Evolutionary conservation across 1,140 invertebrate genomes (phyloP), one percentile per base, ranked within the genome.

Genomic region (Hesperophylax magnus): DNA sequence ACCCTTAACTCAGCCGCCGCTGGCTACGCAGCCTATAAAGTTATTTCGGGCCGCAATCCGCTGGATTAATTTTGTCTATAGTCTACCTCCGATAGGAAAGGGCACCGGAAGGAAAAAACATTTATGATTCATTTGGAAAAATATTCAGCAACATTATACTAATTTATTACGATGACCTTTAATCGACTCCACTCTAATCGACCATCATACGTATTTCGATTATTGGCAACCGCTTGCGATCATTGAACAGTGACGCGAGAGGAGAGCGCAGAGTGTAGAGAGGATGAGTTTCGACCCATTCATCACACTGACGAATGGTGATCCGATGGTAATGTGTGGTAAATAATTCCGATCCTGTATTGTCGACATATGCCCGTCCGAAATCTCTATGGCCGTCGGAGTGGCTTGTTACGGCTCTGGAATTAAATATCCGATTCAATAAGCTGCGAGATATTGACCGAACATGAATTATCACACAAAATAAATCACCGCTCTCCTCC

Each of bases 281-380:
- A 58, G 39, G 69, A 18, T 54, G 39, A 58, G 15, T 9, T 2
- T 11, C 9, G 39, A 3, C 39, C 58, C 69, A 67, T 79, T 74
- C 69, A 79, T 79, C 78, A 74, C 54, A 22, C 58, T 81, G 82
- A 83, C 71, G 65, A 60, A 83, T 81, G 77, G 79, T 79, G 54
- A 81, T 81, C 61, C 56, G 82, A 83, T 83, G 82, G 34, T 83
- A 83, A 83, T 80, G 34, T 65, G 76, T 78, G 79, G 27, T 79
- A 79, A 83, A 79, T 79, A 81, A 81, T 83, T 79, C 82, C 56
- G 11, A 22, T 52, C 27, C 60, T 69, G 80, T 74, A 82, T 79
- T 79, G 67, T 77, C 54, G 75, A 60, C 75, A 60, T 75, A 56
- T 39, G 74, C 75, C 39, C 31, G 27, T 61, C 75, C 58, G 17